These are phyloP conservation scores for Galleria mellonella DNA, from an alignment of 1,140 invertebrate genomes.

Conservation along the genomic window DNA sequence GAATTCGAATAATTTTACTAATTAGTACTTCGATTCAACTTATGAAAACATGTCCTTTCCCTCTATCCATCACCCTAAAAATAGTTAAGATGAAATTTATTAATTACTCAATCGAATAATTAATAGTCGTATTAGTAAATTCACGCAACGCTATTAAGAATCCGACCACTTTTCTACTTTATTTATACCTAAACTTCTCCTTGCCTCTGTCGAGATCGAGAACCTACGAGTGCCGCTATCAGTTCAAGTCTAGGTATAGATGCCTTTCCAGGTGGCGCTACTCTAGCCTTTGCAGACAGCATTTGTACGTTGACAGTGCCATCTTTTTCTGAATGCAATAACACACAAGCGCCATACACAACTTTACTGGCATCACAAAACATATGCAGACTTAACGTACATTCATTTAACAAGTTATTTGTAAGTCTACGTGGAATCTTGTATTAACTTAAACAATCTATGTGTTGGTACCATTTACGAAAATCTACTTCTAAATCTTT, in stretches of 20 bases:
- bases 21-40: too few species aligned
- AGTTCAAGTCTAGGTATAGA: conserved; percentile 11
- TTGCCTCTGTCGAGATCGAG: background rate
- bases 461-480: background rate
- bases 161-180: too few species aligned
- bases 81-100: too few species aligned
- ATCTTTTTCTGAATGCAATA: conserved; percentile 1
- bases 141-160: too few species aligned
- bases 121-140: too few species aligned
- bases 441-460: background rate
- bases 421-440: background rate
- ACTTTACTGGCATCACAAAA: conserved; percentile 9
- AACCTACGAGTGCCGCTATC: conserved; percentile 3
- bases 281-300: conserved; percentile 6
- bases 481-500: background rate
- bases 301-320: conserved; percentile 2
- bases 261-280: conserved; percentile 1
- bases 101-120: too few species aligned
- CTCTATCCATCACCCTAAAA: too few species aligned
- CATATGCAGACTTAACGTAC: conserved; percentile 1
- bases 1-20: too few species aligned
- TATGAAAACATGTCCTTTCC: too few species aligned
- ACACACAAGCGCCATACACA: conserved; percentile 3
- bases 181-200: background rate
- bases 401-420: too few species aligned